Evolutionary conservation across 1,140 invertebrate species (phyloP), one percentile per base, ranked within the genome.

Genomic region (Trissolcus basalis): DNA sequence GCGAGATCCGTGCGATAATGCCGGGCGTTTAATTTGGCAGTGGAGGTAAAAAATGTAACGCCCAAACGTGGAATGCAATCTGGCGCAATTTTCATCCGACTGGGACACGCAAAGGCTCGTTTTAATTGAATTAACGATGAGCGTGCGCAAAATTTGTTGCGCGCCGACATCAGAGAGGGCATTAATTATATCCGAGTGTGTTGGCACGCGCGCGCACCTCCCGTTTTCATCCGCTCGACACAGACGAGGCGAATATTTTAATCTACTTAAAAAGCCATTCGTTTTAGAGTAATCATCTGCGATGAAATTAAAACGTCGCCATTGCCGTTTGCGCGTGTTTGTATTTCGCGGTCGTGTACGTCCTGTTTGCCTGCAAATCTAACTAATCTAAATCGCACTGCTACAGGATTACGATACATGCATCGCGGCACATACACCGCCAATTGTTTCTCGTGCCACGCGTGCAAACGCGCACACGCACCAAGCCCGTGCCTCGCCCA

Each of bases 201-300:
- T 80, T 78, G 70, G 69, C 71, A 74, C 32, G 50, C 39, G 14
- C 50, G 64, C 48, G 36, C 55, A 63, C 15, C 11, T 14, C 16
- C 39, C 2, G 19, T 27, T 27, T 27, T 27, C 36, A 39, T 11
- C 3, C 36, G n/a, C n/a, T n/a, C 36, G 9, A 11, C 39, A 10
- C 39, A 16, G 51, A 64, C 69, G 48, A 70, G 73, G 75, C 80
- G 82, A 84, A 86, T 87, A 85, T 87, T 88, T 88, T 86, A 87
- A 88, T 87, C 85, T 82, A 86, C 85, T 88, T 86, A 87, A 87
- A 88, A 88, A 86, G 83, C 84, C 83, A 87, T 88, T 77, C 84
- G 84, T 87, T 87, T 83, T 70, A 78, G 82, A 82, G 84, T 87
- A 86, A 88, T 88, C 86, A 87, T 84, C 83, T 68, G 74, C 80